Evolutionary conservation across 2,888 invertebrate species (phyloP), one percentile per base, ranked within the genome.

Genomic region (Pachycephus smyrnensis): DNA sequence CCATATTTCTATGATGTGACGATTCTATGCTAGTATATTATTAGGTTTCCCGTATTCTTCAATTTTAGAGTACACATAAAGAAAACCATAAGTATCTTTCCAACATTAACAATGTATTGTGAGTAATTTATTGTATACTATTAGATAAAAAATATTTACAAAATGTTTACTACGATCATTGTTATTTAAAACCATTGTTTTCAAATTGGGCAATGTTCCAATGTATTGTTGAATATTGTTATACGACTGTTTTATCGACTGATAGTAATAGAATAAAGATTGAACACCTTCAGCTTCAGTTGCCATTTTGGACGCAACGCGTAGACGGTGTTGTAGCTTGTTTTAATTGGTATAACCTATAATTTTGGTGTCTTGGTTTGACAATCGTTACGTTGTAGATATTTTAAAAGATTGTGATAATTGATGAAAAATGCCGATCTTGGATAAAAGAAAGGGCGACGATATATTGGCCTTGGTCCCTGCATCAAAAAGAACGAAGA

Each of bases 401-500:
- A 55, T 55, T n/a, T n/a, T 55, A 55, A 23, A 55, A 55, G 9
- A 55, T 55, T 55, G 40, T 55, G 23, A 23, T 6, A 55, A 55
- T 55, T 55, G 15, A 55, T 55, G 40, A 30, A 80, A 84, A 75
- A 91, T 91, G 91, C 91, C 91, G 31, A 87, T 90, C 77, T 79
- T 88, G 35, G 90, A 91, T 78, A 91, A 91, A 85, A 86, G 91
- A 80, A 91, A 91, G 79, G 90, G 91, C 3, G 91, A 91, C 76
- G 91, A 91, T 78, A 91, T 91, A 75, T 79, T 91, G 12, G 88
- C 91, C 1, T 84, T 91, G 15, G 91, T 91, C 40, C 93, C 94
- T 3, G 93, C 93, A 0, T 89, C 94, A 0, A 96, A 96, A 89
- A 94, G 94, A 85, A 94, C 94, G 4, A 94, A 94, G 88, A 95